Base-by-base conservation (phyloP, 92 coral and sea anemone species). In the Porites evermanni region DNA sequence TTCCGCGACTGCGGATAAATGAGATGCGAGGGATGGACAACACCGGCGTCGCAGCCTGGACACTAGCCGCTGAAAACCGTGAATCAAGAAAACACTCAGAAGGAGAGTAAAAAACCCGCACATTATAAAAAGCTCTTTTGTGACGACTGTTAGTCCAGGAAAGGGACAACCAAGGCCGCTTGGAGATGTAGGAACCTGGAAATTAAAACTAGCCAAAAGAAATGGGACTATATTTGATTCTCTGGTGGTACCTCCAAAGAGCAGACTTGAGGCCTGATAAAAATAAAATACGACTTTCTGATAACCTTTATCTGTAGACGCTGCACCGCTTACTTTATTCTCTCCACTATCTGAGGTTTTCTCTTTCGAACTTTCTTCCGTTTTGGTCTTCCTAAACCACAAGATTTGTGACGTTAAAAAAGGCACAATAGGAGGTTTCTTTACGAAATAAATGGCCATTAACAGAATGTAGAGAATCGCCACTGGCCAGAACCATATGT, bases 401-500 rank as follows among this genome's bases (percentile, higher is more conserved):
- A 91, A 67, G 1, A 87, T 53, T 4, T 89, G 92, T 53, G 70
- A 56, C 32, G 79, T 56, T 63, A 90, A 74, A 64, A 59, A 87
- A 24, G 85, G 77, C 14, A 94, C 78, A 12, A 92, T 47, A 1
- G 90, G 93, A 38, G 95, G 95, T 67, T 87, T 88, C 59, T 77
- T 54, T 67, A 89, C 58, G 11, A 94, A 72, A 67, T 77, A 90
- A 17, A 85, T n/a, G 6, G 92, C 93, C 50, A 87, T 72, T 23
- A 64, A 67, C 20, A 72, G 60, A 1, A 87, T 85, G 54, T 89
- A 86, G 3, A 89, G 59, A 21, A 79, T 74, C 32, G 87, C 88
- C 54, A 72, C 86, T n/a, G 80, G 77, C 98, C 98, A 94, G 67
- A 94, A 90, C 98, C 95, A 92, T 16, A 53, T 16, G 64, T 92